phyloP scores from a whole-genome alignment of 1,140 invertebrate genomes.

The Drosophila triauraria region DNA sequence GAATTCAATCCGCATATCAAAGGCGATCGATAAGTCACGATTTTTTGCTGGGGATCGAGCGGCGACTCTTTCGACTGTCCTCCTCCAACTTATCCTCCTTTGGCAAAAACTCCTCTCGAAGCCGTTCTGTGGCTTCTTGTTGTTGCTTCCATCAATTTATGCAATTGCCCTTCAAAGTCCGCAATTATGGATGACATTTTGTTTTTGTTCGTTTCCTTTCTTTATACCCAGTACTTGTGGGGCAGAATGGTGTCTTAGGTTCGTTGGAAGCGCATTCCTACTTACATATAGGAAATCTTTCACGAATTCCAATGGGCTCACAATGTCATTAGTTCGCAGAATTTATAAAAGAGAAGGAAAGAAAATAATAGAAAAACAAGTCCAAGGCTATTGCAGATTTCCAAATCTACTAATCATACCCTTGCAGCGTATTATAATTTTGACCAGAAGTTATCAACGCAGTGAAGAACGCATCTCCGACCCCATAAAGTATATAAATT shows the following conservation, averaged over 20 bases:
- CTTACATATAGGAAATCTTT: neutral
- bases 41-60: conserved; percentile 49
- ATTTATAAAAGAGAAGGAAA: too few species aligned
- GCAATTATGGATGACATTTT: conserved; percentile 78
- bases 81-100: conserved; percentile 10
- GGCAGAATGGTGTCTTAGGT: neutral
- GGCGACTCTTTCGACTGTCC: conserved; percentile 43
- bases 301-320: too few species aligned
- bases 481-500: too few species aligned
- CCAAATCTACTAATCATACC: neutral
- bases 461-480: too few species aligned
- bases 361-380: too few species aligned
- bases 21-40: conserved; percentile 81
- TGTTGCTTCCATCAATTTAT: conserved; percentile 76
- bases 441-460: too few species aligned
- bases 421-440: too few species aligned
- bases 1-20: conserved; percentile 82
- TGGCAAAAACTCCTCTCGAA: neutral
- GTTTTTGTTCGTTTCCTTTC: conserved; percentile 59
- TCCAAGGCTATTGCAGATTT: neutral
- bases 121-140: conserved; percentile 23
- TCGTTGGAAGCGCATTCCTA: neutral
- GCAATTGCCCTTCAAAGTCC: conserved; percentile 75
- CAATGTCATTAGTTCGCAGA: too few species aligned
- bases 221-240: neutral